These are phyloP conservation scores for Liopterus haemorrhoidalis DNA, from an alignment of 2,888 invertebrate species.

Conservation along the genomic window DNA sequence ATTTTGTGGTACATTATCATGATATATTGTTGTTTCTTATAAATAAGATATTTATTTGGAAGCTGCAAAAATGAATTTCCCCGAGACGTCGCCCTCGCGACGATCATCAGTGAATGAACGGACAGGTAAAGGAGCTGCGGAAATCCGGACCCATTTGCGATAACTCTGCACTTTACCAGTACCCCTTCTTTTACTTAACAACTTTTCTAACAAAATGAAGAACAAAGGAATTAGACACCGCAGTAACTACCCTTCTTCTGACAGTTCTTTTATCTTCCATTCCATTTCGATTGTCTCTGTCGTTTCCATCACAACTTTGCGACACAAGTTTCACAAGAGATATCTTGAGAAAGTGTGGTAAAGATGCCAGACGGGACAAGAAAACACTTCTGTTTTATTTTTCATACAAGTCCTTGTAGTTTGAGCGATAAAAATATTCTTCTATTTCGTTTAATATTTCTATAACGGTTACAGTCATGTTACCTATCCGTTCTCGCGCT, in stretches of 20 bases:
- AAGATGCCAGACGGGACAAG: too few relatives aligned
- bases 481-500: too few relatives aligned
- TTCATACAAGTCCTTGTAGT: slow-evolving; percentile 16
- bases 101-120: too few relatives aligned
- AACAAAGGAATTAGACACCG: slow-evolving; percentile 34
- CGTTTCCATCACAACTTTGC: slow-evolving; percentile 24
- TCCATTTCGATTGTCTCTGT: slow-evolving; percentile 29
- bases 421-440: slow-evolving; percentile 24
- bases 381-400: slow-evolving; percentile 23
- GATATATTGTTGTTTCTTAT: not conserved
- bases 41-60: not conserved
- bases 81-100: too few relatives aligned
- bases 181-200: slow-evolving; percentile 26
- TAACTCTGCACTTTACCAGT: slow-evolving; percentile 15
- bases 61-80: too few relatives aligned
- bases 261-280: slow-evolving; percentile 34
- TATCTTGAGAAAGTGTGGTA: too few relatives aligned
- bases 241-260: slow-evolving; percentile 30
- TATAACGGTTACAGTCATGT: too few relatives aligned
- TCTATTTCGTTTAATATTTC: slow-evolving; percentile 23
- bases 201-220: slow-evolving; percentile 27
- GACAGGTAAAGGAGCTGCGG: slow-evolving; percentile 7
- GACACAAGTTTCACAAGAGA: too few relatives aligned
- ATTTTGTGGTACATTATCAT: not conserved
- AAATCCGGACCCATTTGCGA: slow-evolving; percentile 10